A percentile compares a stretch with the other conserved stretches of the same genome.
Conservation (phyloP, 2,888 invertebrate species). For the Epistrophe eligans region DNA sequence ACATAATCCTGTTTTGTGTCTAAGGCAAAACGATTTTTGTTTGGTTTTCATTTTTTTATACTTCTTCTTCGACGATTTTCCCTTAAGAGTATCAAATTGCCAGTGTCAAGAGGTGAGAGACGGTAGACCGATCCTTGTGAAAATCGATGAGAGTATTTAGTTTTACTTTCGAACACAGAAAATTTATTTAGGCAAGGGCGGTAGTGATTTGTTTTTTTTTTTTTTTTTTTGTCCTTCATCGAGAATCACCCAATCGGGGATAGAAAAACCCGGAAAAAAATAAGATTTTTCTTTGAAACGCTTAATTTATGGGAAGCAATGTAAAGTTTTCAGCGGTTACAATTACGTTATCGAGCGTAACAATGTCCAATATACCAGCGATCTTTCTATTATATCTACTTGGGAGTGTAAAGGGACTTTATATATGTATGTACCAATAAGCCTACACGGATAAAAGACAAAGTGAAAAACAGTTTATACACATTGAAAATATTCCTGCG, state of each 20-base stretch:
- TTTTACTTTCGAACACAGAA: slow-evolving; percentile 36
- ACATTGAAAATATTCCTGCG: too few species aligned
- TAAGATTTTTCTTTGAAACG: slow-evolving; percentile 59
- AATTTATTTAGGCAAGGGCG: slow-evolving; percentile 9
- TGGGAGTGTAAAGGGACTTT: background rate
- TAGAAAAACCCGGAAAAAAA: slow-evolving; percentile 53
- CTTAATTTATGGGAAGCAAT: slow-evolving; percentile 58
- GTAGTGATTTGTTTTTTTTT: slow-evolving; percentile 41
- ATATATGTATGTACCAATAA: background rate
- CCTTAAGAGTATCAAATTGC: slow-evolving; percentile 57
- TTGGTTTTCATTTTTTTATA: slow-evolving; percentile 44
- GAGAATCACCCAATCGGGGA: slow-evolving; percentile 55
- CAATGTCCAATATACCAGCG: slow-evolving; percentile 59
- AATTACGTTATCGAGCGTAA: slow-evolving; percentile 69
- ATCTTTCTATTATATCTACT: slow-evolving; percentile 21
- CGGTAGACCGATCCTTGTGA: slow-evolving; percentile 55
- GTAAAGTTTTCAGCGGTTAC: slow-evolving; percentile 56
- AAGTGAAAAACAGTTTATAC: too few species aligned
- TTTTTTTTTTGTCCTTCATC: background rate
- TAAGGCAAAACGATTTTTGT: slow-evolving; percentile 64
- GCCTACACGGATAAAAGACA: background rate
- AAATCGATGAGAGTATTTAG: slow-evolving; percentile 70
- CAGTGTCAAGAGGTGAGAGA: slow-evolving; percentile 68
- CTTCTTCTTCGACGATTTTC: slow-evolving; percentile 10
- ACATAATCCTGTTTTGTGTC: slow-evolving; percentile 65